Evolutionary conservation across 2,113 vertebrate species (phyloP).

Genomic region (Thymallus thymallus): DNA sequence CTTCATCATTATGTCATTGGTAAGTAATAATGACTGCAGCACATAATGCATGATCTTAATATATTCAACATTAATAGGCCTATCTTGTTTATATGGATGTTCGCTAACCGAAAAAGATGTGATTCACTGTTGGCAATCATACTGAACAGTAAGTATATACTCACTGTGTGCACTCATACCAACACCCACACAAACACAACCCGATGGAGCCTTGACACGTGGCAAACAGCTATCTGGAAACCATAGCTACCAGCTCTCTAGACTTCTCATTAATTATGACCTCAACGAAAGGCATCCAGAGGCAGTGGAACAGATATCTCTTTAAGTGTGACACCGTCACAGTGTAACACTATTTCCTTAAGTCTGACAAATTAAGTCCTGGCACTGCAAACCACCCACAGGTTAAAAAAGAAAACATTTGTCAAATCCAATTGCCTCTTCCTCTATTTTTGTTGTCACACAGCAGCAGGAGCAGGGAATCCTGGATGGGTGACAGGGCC

Average conservation of each 20-base stretch:
- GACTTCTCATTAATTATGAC: conserved; percentile 34
- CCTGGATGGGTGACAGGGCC: too few species aligned
- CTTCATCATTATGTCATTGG: too few species aligned
- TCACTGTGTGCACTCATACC: not conserved
- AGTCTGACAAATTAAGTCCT: conserved; percentile 67
- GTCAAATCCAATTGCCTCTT: conserved; percentile 64
- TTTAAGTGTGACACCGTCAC: conserved; percentile 44
- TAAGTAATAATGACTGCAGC: too few species aligned
- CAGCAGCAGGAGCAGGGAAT: conserved; percentile 13
- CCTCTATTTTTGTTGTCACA: conserved; percentile 35
- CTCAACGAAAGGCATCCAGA: conserved; percentile 15
- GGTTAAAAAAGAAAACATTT: conserved; percentile 62
- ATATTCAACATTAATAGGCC: too few species aligned
- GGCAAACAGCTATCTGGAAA: conserved; percentile 12
- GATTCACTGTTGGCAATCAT: too few species aligned
- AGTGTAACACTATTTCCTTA: conserved; percentile 54
- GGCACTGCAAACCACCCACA: conserved; percentile 50
- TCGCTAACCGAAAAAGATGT: too few species aligned
- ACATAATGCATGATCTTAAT: too few species aligned
- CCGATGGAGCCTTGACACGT: not conserved
- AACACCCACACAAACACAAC: not conserved
- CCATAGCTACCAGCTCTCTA: conserved; percentile 17
- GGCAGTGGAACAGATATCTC: conserved; percentile 21
- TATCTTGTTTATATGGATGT: too few species aligned
- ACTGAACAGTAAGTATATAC: too few species aligned